Percentiles rank a stretch among this genome's conserved stretches.
Conservation (phyloP, 2,113 vertebrate genomes). For the Osmerus mordax region DNA sequence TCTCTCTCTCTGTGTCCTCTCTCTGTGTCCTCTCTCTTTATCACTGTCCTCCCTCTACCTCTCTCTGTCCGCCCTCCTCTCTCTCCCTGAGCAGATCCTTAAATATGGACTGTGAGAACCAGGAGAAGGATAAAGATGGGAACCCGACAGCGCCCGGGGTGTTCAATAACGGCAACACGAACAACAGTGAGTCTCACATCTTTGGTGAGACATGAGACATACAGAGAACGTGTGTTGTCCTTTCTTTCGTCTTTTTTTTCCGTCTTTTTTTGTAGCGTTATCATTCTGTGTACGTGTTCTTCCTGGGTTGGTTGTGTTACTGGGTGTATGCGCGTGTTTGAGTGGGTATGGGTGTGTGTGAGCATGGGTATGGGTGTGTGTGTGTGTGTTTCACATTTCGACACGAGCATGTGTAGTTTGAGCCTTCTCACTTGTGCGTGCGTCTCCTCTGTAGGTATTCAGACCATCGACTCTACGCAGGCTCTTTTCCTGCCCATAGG, state of each 20-base stretch:
- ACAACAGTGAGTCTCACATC: conserved; percentile 85
- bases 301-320: not conserved
- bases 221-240: conserved; percentile 4
- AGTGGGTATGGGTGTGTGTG: too few species aligned
- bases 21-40: not conserved
- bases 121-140: conserved; percentile 97
- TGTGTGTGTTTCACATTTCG: not conserved
- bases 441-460: conserved; percentile 82
- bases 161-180: conserved; percentile 90
- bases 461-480: conserved; percentile 98
- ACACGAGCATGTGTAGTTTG: not conserved
- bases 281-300: not conserved
- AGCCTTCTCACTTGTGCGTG: not conserved
- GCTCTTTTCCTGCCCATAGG: conserved; percentile 96
- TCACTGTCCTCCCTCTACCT: not conserved
- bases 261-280: not conserved
- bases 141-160: conserved; percentile 73
- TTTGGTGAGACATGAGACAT: not conserved
- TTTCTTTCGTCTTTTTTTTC: not conserved
- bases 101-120: conserved; percentile 99
- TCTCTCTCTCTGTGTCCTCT: not conserved
- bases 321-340: not conserved
- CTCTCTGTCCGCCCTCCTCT: not conserved
- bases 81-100: conserved; percentile 80
- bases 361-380: not conserved